These are phyloP conservation scores for Automeris io DNA, from an alignment of 2,888 invertebrate genomes.

Conservation along the genomic window DNA sequence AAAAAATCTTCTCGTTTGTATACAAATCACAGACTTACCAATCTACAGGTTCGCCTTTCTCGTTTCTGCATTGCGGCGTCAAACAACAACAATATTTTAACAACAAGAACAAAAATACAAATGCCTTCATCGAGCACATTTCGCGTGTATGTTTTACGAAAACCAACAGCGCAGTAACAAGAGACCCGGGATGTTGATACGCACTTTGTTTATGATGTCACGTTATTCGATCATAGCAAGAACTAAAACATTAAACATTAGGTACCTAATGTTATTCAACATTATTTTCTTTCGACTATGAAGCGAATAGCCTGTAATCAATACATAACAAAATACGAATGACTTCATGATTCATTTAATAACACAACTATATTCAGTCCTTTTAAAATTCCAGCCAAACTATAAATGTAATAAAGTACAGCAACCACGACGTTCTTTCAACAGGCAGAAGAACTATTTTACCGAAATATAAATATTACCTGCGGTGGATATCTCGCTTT, in stretches of 20 bases:
- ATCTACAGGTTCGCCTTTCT: slow-evolving; percentile 80
- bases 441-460: no score
- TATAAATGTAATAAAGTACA: no score
- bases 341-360: no score
- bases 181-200: slow-evolving; percentile 46
- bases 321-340: no score
- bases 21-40: slow-evolving; percentile 73
- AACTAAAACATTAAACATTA: slow-evolving; percentile 47
- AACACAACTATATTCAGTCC: no score
- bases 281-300: slow-evolving; percentile 31
- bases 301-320: slow-evolving; percentile 1
- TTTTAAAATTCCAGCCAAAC: no score
- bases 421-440: no score
- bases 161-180: slow-evolving; percentile 36
- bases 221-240: slow-evolving; percentile 32
- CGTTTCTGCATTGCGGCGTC: slow-evolving; percentile 75
- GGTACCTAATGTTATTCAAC: slow-evolving; percentile 45
- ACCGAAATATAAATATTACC: no score
- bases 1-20: slow-evolving; percentile 10
- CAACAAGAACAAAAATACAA: slow-evolving; percentile 32
- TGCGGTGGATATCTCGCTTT: no score
- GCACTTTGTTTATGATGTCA: slow-evolving; percentile 46
- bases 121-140: slow-evolving; percentile 32
- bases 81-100: slow-evolving; percentile 34
- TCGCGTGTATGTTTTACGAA: slow-evolving; percentile 36